phyloP scores from a whole-genome alignment of 2,113 vertebrate species.

The Mesitornis unicolor region DNA sequence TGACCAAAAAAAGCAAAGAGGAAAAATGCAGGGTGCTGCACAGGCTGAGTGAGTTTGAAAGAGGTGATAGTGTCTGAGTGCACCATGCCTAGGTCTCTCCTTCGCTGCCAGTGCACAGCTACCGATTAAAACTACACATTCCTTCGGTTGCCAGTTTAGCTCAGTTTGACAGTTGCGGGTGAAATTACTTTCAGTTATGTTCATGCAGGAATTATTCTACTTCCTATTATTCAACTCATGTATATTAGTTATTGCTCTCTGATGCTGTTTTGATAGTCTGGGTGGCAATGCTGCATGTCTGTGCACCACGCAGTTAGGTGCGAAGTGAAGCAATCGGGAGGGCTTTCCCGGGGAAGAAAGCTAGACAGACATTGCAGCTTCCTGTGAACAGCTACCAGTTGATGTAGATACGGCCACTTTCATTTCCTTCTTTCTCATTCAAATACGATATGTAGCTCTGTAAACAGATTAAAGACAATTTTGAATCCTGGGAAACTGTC shows the following conservation, averaged over 20 bases:
- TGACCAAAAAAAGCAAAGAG: background rate
- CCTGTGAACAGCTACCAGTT: background rate
- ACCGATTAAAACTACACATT: background rate
- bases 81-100: background rate
- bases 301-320: rapidly evolving
- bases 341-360: background rate
- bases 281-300: background rate
- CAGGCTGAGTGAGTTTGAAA: background rate
- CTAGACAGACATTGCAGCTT: background rate
- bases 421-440: slow-evolving; percentile 6
- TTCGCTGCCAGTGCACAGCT: background rate
- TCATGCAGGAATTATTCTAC: background rate
- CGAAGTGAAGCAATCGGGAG: rapidly evolving
- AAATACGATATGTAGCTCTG: background rate
- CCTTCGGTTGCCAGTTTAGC: background rate
- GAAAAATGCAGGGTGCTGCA: background rate
- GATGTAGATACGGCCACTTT: background rate
- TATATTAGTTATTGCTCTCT: background rate
- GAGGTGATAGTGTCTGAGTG: background rate
- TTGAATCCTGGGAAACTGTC: background rate
- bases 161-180: background rate
- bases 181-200: background rate
- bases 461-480: background rate
- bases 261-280: background rate
- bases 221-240: background rate